phyloP scores from a whole-genome alignment of 2,797 vertebrate species.

The Rhynchonycteris naso region DNA sequence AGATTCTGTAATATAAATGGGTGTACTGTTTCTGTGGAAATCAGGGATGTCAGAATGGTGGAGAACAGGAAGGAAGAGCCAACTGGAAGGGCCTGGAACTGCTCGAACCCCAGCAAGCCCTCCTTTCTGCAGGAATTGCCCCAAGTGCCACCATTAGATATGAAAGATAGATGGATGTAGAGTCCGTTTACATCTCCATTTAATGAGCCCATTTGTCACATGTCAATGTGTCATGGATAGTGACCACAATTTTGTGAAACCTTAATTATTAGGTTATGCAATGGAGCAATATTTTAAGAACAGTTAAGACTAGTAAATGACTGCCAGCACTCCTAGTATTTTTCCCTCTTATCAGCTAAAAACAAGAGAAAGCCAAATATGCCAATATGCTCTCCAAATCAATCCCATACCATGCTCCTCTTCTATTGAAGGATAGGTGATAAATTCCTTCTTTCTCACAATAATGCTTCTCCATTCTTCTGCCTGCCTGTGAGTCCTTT shows the following conservation, averaged over 20 bases:
- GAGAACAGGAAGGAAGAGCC: background rate
- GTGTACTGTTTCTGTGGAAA: background rate
- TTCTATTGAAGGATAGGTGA: background rate
- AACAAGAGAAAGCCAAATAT: background rate
- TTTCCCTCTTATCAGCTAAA: background rate
- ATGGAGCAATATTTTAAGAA: background rate
- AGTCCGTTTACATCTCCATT: background rate
- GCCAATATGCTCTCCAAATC: background rate
- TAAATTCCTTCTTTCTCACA: background rate
- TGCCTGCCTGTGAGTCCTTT: background rate
- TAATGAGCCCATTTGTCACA: background rate
- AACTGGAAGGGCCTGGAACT: background rate
- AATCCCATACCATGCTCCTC: fast-evolving
- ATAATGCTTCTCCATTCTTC: background rate
- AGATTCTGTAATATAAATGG: background rate
- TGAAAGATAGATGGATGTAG: background rate
- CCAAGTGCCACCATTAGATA: background rate
- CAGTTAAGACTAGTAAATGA: background rate
- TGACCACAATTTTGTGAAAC: slow-evolving; percentile 8
- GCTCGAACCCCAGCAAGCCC: background rate
- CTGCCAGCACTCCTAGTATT: background rate
- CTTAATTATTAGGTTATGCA: background rate
- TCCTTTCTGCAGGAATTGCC: background rate
- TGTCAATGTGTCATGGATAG: background rate
- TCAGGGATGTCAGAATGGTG: background rate